Evolutionary conservation across 2,797 vertebrate genomes (phyloP).

Genomic region (Artibeus lituratus): DNA sequence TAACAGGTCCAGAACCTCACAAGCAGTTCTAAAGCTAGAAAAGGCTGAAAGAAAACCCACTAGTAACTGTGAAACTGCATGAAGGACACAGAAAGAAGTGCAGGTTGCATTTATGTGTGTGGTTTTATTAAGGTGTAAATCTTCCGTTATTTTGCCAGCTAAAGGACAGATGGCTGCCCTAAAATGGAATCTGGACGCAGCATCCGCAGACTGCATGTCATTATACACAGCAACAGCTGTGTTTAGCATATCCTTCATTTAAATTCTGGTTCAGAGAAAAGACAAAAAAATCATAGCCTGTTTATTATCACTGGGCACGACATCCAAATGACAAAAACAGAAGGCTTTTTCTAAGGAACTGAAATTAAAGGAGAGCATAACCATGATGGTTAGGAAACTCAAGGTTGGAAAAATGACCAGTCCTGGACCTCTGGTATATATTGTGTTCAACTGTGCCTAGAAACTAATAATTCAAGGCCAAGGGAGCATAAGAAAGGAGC

Average conservation of each 20-base stretch:
- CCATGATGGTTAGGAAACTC: background rate
- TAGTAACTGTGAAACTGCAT: background rate
- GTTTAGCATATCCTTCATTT: slow-evolving; percentile 72
- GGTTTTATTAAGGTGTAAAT: slow-evolving; percentile 75
- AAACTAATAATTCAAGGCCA: background rate
- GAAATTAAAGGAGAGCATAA: background rate
- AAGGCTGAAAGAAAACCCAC: slow-evolving; percentile 27
- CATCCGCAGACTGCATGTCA: slow-evolving; percentile 67
- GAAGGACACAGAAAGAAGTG: slow-evolving; percentile 23
- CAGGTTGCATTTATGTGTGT: background rate
- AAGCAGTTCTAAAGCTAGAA: background rate
- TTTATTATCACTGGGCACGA: slow-evolving; percentile 52
- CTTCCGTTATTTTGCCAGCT: slow-evolving; percentile 65
- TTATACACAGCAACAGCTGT: slow-evolving; percentile 73
- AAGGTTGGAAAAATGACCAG: background rate
- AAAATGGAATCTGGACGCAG: slow-evolving; percentile 69
- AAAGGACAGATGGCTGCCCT: slow-evolving; percentile 75
- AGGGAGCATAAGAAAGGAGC: background rate
- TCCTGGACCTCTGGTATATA: background rate
- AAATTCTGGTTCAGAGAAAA: slow-evolving; percentile 68
- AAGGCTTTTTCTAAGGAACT: slow-evolving; percentile 45
- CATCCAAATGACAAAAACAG: slow-evolving; percentile 51
- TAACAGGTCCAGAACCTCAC: background rate
- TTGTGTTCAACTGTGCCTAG: background rate
- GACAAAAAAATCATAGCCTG: slow-evolving; percentile 67